Percentiles rank a stretch among this genome's conserved stretches.
Evolutionary conservation across 2,888 invertebrate species (phyloP).

Genomic region (Standfussiana lucernea): DNA sequence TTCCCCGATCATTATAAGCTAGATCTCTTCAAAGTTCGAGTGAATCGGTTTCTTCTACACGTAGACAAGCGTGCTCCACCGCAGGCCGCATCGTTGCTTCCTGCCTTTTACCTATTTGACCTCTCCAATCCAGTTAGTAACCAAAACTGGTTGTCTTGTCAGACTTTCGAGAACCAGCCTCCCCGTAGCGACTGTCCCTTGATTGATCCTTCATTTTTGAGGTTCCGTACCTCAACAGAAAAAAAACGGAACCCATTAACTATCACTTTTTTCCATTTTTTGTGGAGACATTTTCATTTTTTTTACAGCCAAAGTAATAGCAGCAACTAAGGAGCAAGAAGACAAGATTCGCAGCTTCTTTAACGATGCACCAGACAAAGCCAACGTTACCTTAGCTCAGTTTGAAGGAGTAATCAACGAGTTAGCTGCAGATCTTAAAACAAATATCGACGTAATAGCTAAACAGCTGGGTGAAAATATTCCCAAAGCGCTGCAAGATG

Average conservation of each 20-base stretch:
- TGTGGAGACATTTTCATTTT: neutral
- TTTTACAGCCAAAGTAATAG: slow-evolving; percentile 7
- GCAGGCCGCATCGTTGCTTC: no score
- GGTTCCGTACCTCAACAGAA: neutral
- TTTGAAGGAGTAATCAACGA: neutral
- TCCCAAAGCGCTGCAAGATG: neutral
- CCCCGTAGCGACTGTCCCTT: neutral
- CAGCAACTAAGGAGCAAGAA: neutral
- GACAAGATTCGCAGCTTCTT: neutral
- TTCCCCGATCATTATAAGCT: no score
- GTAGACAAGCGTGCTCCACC: no score
- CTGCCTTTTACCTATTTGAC: no score
- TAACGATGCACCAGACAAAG: neutral
- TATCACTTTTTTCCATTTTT: no score
- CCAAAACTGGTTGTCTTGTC: no score
- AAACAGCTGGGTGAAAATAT: neutral
- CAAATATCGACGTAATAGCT: neutral
- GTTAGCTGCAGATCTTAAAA: neutral
- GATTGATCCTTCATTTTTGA: neutral
- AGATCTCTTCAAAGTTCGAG: no score
- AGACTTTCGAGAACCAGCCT: no score
- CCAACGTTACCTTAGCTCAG: neutral
- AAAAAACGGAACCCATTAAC: no score
- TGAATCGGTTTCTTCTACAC: no score
- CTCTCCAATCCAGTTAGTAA: no score